Evolutionary conservation across 2,113 vertebrate species (phyloP), one percentile per base, ranked within the genome.

Genomic region (Micromys minutus): DNA sequence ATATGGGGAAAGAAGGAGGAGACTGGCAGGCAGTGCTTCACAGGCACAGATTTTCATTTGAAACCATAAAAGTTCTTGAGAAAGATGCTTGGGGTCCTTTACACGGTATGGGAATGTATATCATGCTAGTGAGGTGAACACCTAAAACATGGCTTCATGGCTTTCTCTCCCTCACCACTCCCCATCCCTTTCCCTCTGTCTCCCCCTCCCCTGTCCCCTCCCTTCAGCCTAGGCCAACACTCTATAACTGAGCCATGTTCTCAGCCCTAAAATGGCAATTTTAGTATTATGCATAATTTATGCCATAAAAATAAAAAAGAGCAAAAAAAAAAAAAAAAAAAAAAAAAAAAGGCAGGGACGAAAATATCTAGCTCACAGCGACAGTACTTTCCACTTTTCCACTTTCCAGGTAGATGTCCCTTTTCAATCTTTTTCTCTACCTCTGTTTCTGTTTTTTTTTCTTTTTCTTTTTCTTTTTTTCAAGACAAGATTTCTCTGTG

Each of bases 201-300:
- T 13, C 5, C 34, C 39, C 8, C 59, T 59, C 29, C 34, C n/a
- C 24, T 45, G 2, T 6, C 39, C 81, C 15, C 7, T 63, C 42
- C 31, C 59, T 67, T 63, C 31, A 67, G 83, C 50, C 84, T 52
- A 87, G 45, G 45, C 26, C 47, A 71, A 31, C 29, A 87, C 10
- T 52, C 84, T 52, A n/a, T 24, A 69, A 87, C 65, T 87, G 34
- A 87, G 34, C 47, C n/a, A 5, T n/a, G 45, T 22, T 15, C 31
- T 65, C 10, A 50, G 42, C 19, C 84, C 84, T 50, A n/a, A 93
- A 91, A 87, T 75, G 69, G 47, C 55, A 87, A 79, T 31, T 94
- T 96, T 93, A 77, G 81, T 59, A 59, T 87, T 67, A 87, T 36
- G 7, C 61, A 7, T 76, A 85, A 88, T 96, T 96, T 91, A 65